Percentiles rank a stretch among this genome's conserved stretches.
Conservation (phyloP, 1,140 invertebrate species). For the Sinonovacula constricta region DNA sequence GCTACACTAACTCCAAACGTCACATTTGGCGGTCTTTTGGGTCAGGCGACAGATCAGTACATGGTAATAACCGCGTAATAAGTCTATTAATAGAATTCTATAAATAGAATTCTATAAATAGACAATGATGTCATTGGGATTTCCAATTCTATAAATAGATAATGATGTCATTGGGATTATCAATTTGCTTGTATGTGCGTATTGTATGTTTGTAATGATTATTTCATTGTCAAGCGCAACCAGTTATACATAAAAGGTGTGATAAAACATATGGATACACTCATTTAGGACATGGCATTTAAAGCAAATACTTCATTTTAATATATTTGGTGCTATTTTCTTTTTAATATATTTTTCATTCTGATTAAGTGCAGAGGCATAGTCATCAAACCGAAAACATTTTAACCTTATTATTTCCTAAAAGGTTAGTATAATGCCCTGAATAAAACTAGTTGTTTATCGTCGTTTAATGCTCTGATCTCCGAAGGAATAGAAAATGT, state of each 20-base stretch:
- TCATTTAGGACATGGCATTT: too few species aligned
- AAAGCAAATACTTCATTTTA: background rate
- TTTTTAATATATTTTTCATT: background rate
- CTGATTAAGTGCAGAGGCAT: background rate
- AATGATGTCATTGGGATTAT: too few species aligned
- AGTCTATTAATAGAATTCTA: background rate
- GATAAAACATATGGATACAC: too few species aligned
- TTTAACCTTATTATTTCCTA: background rate
- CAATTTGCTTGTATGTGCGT: too few species aligned
- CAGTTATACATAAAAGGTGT: too few species aligned
- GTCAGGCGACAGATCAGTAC: constrained; percentile 96
- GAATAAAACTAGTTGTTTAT: background rate
- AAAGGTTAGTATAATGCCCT: background rate
- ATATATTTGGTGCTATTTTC: background rate
- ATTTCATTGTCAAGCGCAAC: too few species aligned
- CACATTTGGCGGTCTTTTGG: constrained; percentile 96
- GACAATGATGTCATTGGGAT: too few species aligned
- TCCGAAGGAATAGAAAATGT: too few species aligned
- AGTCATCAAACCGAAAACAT: background rate
- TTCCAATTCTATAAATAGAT: too few species aligned
- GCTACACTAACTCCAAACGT: constrained; percentile 98
- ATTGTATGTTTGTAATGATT: too few species aligned
- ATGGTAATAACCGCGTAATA: constrained; percentile 85
- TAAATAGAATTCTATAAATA: too few species aligned
- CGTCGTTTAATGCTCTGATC: background rate